Conservation (phyloP, 2,113 vertebrate species). For the Percopsis transmontana region DNA sequence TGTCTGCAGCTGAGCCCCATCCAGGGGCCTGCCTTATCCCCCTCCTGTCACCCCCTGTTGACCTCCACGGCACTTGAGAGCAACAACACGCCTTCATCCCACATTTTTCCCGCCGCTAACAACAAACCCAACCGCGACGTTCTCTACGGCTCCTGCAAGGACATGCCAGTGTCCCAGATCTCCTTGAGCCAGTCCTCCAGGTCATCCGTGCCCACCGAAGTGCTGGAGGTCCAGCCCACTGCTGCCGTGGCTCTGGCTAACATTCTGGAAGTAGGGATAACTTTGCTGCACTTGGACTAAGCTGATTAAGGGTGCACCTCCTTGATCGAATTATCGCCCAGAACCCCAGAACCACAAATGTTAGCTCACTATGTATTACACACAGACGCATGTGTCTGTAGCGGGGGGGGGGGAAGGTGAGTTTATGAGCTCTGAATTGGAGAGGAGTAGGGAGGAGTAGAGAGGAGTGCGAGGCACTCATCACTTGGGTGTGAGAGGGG, state of each 20-base stretch:
- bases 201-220: constrained; percentile 31
- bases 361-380: no score
- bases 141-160: constrained; percentile 44
- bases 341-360: no score
- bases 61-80: constrained; percentile 59
- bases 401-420: no score
- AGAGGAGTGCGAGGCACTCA: no score
- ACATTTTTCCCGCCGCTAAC: constrained; percentile 35
- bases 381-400: no score
- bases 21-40: constrained; percentile 26
- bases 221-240: constrained; percentile 29
- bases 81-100: constrained; percentile 29
- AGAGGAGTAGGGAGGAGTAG: no score
- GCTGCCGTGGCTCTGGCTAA: constrained; percentile 11
- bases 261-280: constrained; percentile 59
- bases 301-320: not conserved
- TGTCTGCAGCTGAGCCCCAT: constrained; percentile 48
- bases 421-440: no score
- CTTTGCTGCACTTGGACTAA: not conserved
- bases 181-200: constrained; percentile 59
- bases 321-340: no score
- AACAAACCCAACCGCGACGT: not conserved
- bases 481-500: no score
- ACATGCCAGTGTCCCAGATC: constrained; percentile 54
- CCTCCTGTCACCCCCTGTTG: constrained; percentile 42